Evolutionary conservation across 2,888 invertebrate species (phyloP).

Genomic region (Phortica magna): DNA sequence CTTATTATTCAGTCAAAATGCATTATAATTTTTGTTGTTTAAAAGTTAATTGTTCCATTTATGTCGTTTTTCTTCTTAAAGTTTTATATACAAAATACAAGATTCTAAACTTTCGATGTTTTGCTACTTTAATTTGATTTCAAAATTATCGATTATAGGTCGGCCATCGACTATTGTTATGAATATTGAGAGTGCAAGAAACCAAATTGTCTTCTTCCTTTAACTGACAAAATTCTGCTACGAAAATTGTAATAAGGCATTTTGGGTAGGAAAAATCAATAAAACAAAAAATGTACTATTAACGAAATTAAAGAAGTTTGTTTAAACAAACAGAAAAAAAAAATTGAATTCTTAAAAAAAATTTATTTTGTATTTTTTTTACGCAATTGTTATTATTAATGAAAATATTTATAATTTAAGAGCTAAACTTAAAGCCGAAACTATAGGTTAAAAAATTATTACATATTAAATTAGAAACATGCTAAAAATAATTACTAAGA

Average conservation of each 20-base stretch:
- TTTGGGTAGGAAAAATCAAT: not conserved
- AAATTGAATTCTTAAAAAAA: not conserved
- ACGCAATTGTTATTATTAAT: not conserved
- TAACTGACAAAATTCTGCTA: constrained; percentile 21
- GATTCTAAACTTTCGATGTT: constrained; percentile 36
- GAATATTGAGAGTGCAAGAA: not conserved
- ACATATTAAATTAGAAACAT: not conserved
- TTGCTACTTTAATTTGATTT: constrained; percentile 20
- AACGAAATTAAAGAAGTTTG: not conserved
- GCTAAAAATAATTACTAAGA: not conserved
- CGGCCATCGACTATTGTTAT: constrained; percentile 25
- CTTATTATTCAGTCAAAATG: constrained; percentile 31
- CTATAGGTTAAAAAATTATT: not conserved
- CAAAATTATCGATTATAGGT: constrained; percentile 33
- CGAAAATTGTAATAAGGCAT: constrained; percentile 39
- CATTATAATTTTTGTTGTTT: constrained; percentile 35
- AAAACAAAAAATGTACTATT: not conserved
- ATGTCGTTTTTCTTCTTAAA: constrained; percentile 39
- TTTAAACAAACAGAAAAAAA: not conserved
- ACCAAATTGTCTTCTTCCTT: not conserved
- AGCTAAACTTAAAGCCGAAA: not conserved
- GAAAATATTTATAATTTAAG: not conserved
- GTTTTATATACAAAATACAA: constrained; percentile 46
- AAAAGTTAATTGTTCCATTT: constrained; percentile 32
- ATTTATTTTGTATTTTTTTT: not conserved